Evolutionary conservation across 2,113 vertebrate species (phyloP), one percentile per base, ranked within the genome.

Genomic region (Lampris incognitus): DNA sequence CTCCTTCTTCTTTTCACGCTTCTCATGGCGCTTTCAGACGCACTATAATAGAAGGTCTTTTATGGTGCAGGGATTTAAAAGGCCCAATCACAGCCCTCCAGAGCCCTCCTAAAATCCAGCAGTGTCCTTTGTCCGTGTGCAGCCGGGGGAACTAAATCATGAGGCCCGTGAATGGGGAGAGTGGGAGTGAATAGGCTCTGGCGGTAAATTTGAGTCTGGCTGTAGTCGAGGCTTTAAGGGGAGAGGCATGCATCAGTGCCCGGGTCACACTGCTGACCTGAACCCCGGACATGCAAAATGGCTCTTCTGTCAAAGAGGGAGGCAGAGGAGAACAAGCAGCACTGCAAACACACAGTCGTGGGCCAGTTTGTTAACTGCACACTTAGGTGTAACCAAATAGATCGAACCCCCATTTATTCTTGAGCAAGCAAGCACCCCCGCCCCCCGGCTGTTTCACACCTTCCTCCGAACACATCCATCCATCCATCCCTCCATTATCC

Each of bases 141-240:
- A 44, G 66, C 58, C 58, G 80, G 79, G 63, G 56, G 68, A 76
- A 76, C 82, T 78, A 90, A 90, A 78, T 76, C 85, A 40, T 2
- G 79, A 61, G 73, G 62, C 79, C 56, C 38, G 56, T 88, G 70
- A 91, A 91, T 83, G 60, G 60, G 6, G 3, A n/a, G 38, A 0
- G 11, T 44, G 69, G 61, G 69, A 60, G 11, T 42, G 39, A 38
- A 57, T 58, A 55, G 64, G 5, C 59, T 51, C n/a, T 68, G 78
- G 72, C 46, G 8, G 64, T 78, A 72, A 72, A 88, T 89, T 66
- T 58, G 42, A 81, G 64, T 3, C 51, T 13, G 85, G 72, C 41
- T 57, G 40, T 54, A 69, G 36, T 38, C 38, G 55, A 68, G 54
- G 66, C 58, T 65, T 46, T 41, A 74, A 61, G 24, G 54, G 69